Conservation (phyloP, 2,888 invertebrate genomes). For the Apamea crenata region DNA sequence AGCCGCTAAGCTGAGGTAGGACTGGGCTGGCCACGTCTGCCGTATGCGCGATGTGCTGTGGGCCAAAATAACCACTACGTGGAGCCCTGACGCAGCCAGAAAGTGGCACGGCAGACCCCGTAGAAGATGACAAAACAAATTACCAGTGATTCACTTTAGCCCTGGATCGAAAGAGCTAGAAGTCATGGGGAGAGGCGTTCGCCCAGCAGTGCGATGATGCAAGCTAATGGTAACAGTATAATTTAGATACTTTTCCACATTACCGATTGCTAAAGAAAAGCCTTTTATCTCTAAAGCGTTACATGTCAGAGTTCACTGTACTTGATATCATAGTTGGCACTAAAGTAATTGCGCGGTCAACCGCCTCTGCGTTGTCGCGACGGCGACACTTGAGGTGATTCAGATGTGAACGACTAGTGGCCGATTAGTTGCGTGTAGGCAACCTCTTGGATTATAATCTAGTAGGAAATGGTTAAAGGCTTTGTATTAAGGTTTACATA, state of each 20-base stretch:
- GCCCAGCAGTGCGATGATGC: background rate
- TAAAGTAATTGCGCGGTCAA: conserved; percentile 72
- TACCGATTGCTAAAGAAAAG: background rate
- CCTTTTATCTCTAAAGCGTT: background rate
- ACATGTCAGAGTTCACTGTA: conserved; percentile 22
- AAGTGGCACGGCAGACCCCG: background rate
- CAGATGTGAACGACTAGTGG: conserved; percentile 70
- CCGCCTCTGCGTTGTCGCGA: conserved; percentile 71
- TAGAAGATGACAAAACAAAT: background rate
- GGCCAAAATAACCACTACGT: background rate
- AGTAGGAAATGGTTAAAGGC: conserved; percentile 9
- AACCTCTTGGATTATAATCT: conserved; percentile 37
- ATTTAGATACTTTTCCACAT: background rate
- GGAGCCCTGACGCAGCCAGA: background rate
- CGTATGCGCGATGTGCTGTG: background rate
- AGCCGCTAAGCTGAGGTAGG: background rate
- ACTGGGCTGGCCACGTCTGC: background rate
- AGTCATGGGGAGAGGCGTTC: background rate
- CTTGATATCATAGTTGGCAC: conserved; percentile 35
- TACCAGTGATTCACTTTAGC: background rate
- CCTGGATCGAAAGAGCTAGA: background rate
- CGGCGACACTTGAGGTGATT: conserved; percentile 81
- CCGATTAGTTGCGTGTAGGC: conserved; percentile 60
- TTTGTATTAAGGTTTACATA: background rate
- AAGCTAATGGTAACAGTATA: background rate